These are phyloP conservation scores for Nesogale talazaci DNA, from an alignment of 2,113 vertebrate species.

Conservation along the genomic window DNA sequence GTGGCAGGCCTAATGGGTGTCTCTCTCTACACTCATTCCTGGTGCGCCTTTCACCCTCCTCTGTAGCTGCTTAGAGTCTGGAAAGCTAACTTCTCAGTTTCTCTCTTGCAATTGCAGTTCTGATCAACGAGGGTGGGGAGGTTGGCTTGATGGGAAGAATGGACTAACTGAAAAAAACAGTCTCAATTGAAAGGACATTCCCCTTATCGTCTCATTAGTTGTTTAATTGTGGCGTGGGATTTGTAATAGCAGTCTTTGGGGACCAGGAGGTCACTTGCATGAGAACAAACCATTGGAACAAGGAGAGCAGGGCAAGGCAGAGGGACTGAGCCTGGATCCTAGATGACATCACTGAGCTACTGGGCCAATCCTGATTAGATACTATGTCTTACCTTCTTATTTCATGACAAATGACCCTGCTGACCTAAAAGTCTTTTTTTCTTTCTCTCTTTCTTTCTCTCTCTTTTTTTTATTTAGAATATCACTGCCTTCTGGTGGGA, in stretches of 20 bases:
- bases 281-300: neutral
- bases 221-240: neutral
- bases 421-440: neutral
- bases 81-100: neutral
- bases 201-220: neutral
- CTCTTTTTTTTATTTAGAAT: too few species aligned
- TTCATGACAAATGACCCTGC: neutral
- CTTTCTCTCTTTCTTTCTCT: too few species aligned
- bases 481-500: too few species aligned
- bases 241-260: neutral
- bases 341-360: rapidly evolving
- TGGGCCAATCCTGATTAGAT: rapidly evolving
- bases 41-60: neutral
- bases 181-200: neutral
- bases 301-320: neutral
- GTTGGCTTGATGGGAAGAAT: neutral
- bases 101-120: neutral
- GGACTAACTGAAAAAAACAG: neutral
- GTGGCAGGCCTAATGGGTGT: neutral
- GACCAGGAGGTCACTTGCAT: neutral
- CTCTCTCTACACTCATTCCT: neutral
- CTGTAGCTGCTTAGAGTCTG: neutral
- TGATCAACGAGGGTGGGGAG: neutral
- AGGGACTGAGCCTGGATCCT: neutral
- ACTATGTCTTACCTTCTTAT: neutral